phyloP scores from a whole-genome alignment of 2,888 invertebrate genomes.

The Cerastoderma edule region DNA sequence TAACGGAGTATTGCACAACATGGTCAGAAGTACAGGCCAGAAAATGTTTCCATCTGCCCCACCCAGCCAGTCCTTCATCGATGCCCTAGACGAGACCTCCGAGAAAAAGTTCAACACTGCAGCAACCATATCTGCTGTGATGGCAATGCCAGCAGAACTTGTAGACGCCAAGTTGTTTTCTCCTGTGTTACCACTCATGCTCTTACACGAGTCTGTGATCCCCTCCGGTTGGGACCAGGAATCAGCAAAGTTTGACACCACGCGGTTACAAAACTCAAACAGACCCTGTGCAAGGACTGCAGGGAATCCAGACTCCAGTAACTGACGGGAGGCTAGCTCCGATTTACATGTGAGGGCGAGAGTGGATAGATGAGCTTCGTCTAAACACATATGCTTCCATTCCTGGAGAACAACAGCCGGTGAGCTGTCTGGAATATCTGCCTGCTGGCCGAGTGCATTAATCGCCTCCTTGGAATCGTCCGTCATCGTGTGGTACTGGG shows the following conservation, averaged over 20 bases:
- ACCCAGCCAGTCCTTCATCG: slow-evolving; percentile 95
- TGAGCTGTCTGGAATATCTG: slow-evolving; percentile 32
- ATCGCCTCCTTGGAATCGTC: slow-evolving; percentile 83
- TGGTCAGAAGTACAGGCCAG: slow-evolving; percentile 92
- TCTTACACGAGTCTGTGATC: slow-evolving; percentile 70
- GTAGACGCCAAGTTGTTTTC: slow-evolving; percentile 33
- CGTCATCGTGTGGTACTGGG: slow-evolving; percentile 83
- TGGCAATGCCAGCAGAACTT: slow-evolving; percentile 52
- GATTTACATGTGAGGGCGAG: slow-evolving; percentile 93
- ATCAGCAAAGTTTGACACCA: slow-evolving; percentile 73
- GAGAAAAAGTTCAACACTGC: slow-evolving; percentile 90
- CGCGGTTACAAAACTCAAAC: slow-evolving; percentile 80
- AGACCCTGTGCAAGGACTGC: slow-evolving; percentile 80
- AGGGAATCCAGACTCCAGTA: slow-evolving; percentile 90
- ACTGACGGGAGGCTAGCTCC: slow-evolving; percentile 89
- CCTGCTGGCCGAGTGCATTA: slow-evolving; percentile 59
- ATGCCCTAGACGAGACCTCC: slow-evolving; percentile 89
- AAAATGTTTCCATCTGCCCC: slow-evolving; percentile 91
- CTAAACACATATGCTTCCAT: slow-evolving; percentile 75
- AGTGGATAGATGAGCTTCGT: slow-evolving; percentile 88
- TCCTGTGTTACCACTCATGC: slow-evolving; percentile 62
- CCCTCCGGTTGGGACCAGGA: slow-evolving; percentile 68
- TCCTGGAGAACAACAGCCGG: slow-evolving; percentile 68
- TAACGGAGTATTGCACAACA: slow-evolving; percentile 84
- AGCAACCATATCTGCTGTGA: slow-evolving; percentile 80